Base-by-base conservation (phyloP, 2,888 invertebrate genomes). In the Caenorhabditis wallacei region DNA sequence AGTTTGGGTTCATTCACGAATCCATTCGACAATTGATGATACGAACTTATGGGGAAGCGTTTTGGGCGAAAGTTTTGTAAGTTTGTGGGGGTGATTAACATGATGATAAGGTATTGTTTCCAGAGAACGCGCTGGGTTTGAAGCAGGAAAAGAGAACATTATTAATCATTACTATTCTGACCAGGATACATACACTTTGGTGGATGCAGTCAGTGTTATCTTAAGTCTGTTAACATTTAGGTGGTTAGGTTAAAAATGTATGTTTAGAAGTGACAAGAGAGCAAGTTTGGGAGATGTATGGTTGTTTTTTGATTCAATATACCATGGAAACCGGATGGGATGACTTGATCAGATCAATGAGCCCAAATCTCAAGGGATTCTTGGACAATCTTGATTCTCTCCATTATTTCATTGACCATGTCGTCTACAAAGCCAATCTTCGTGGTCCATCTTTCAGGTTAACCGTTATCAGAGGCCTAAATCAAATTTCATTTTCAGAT, bases 351-450 rank as follows among this genome's bases (percentile, higher is more conserved):
- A 76, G 88, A 22, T 84, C 87, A 0, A 89, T 92, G 90, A 88
- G 90, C 46, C 90, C 90, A 13, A 88, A 90, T 64, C 82, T 91
- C 16, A 91, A 90, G 78, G 90, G 98, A 93, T 98, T 98, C 93
- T 94, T 98, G 88, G 93, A 98, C 96, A 98, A 98, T 93, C 93
- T 98, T 91, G 98, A 98, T 92, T 97, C 97, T n/a, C 94, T 98
- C 2, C 98, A 98, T 69, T 91, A 90, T 82, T 92, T 91, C 71
- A 91, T 91, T 79, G 90, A 91, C 61, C 91, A 91, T 63, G 90
- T 91, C 10, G 90, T 91, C 11, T 91, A 91, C 80, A 91, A 91
- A 71, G 90, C 91, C 0, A 91, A 91, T 82, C 82, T 91, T 1
- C 86, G 87, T 53, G 75, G 90, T 30, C 98, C 98, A 18, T 85